These are phyloP conservation scores for Ferdinandea cuprea DNA, from an alignment of 2,888 invertebrate genomes.

Conservation along the genomic window DNA sequence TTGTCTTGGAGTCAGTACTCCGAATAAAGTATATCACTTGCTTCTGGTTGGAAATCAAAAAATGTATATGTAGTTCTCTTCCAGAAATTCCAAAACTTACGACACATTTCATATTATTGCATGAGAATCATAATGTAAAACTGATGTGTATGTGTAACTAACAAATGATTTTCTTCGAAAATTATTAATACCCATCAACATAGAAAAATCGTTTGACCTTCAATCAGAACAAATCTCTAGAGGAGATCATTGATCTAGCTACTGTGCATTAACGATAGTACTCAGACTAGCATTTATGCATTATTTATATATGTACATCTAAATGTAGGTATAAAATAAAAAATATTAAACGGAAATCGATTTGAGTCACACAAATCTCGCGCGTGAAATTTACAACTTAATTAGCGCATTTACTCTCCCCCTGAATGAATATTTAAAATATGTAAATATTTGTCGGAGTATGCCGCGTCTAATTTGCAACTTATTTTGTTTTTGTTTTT, in stretches of 20 bases:
- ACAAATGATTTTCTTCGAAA: neutral
- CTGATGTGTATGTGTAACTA: neutral
- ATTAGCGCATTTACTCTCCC: slow-evolving; percentile 14
- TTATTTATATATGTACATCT: neutral
- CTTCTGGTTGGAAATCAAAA: too few relatives aligned
- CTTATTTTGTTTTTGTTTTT: slow-evolving; percentile 1
- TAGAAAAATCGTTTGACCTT: slow-evolving; percentile 16
- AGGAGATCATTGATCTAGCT: slow-evolving; percentile 42
- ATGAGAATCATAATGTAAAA: neutral
- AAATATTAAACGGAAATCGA: slow-evolving; percentile 10
- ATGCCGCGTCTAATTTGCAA: slow-evolving; percentile 42
- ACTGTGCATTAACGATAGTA: too few relatives aligned
- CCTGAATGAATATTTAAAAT: slow-evolving; percentile 43
- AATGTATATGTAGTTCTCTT: neutral
- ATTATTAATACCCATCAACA: neutral
- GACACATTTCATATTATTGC: slow-evolving; percentile 21
- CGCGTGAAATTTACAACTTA: slow-evolving; percentile 1
- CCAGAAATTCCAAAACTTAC: neutral
- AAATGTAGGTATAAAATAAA: too few relatives aligned
- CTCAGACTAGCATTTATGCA: neutral
- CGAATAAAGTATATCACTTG: too few relatives aligned
- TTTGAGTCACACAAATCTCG: neutral
- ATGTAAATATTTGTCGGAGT: slow-evolving; percentile 24
- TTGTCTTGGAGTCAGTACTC: too few relatives aligned
- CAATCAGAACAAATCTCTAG: slow-evolving; percentile 3